phyloP scores from a whole-genome alignment of 2,113 vertebrate genomes.

The chimpanzee (Pan troglodytes) region DNA sequence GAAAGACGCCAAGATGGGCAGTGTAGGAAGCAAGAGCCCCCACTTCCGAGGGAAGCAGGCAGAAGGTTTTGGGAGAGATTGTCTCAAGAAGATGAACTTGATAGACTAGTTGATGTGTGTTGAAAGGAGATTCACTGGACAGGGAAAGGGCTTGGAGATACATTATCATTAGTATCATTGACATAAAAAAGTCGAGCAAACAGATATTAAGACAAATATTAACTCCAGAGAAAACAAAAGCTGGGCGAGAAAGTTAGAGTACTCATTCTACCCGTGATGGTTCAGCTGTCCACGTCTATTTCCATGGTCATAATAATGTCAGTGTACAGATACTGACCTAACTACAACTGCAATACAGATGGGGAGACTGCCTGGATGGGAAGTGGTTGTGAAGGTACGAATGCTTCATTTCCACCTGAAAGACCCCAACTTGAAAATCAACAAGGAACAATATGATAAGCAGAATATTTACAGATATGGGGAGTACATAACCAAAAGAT shows the following conservation, averaged over 20 bases:
- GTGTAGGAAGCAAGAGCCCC: not conserved
- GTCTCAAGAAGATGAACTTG: not conserved
- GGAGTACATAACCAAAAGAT: not conserved
- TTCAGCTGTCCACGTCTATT: not conserved
- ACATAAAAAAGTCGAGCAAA: not conserved
- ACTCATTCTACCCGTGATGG: accelerated
- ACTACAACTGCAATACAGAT: accelerated
- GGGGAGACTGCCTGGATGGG: not conserved
- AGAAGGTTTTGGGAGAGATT: not conserved
- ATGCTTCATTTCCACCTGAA: not conserved
- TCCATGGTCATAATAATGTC: accelerated
- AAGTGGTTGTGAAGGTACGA: accelerated
- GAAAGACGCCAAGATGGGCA: not conserved
- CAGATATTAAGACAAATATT: not conserved
- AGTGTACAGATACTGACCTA: no score
- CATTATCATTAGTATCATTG: no score
- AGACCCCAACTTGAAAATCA: not conserved
- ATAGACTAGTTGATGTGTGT: accelerated
- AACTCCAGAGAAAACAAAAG: not conserved
- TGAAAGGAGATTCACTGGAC: not conserved
- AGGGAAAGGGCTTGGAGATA: not conserved
- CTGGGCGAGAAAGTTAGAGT: not conserved
- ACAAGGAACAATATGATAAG: not conserved
- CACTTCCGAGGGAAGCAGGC: not conserved
- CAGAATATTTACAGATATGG: not conserved